A percentile compares a stretch with the other conserved stretches of the same genome.
Conservation (phyloP, 2,113 vertebrate species). For the Saiga tatarica region DNA sequence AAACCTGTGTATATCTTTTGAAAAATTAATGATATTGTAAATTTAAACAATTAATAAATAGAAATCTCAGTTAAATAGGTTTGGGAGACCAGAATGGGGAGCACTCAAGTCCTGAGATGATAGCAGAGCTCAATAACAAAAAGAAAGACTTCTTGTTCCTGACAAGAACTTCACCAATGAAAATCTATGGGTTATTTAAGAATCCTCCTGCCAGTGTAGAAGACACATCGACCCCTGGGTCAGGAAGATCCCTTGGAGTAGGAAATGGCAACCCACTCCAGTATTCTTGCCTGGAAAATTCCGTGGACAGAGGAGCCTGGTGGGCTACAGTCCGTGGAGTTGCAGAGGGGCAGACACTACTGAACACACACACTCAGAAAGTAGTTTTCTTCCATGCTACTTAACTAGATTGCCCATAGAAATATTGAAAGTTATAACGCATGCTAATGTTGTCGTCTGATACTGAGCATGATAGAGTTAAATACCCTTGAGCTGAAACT, state of each 20-base stretch:
- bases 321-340: background rate
- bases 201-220: background rate
- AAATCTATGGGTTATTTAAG: background rate
- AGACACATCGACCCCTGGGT: background rate
- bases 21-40: background rate
- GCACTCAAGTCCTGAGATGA: background rate
- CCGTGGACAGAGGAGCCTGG: background rate
- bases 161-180: background rate
- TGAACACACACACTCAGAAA: background rate
- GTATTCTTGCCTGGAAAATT: background rate
- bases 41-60: background rate
- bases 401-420: background rate
- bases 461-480: background rate
- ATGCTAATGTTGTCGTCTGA: background rate
- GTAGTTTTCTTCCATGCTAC: background rate
- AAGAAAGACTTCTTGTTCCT: background rate
- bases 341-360: background rate
- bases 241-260: background rate
- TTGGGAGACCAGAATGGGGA: background rate
- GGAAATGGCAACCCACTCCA: background rate
- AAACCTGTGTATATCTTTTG: background rate
- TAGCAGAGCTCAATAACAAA: background rate
- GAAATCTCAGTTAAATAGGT: background rate
- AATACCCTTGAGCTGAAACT: background rate
- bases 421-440: background rate